phyloP scores from a whole-genome alignment of 2,113 vertebrate genomes.

The Alexandromys fortis region DNA sequence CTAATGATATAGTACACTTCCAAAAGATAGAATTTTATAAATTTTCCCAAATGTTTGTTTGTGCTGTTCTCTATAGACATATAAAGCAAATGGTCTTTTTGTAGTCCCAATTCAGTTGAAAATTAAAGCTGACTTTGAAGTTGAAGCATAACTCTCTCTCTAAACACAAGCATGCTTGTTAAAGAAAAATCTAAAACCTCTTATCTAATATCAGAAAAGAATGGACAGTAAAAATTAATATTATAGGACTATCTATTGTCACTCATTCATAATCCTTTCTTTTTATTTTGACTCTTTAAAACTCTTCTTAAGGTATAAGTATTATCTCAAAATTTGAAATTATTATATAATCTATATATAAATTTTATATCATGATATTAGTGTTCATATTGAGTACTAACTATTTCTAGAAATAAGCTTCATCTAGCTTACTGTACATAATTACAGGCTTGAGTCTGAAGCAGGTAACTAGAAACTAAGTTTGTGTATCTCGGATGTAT shows the following conservation, averaged over 20 bases:
- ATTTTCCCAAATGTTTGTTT: not conserved
- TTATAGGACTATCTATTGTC: not conserved
- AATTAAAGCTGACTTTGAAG: not conserved
- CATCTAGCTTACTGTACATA: not conserved
- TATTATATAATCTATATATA: not conserved
- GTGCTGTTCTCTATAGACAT: not conserved
- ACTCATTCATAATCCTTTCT: not conserved
- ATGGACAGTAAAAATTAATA: not conserved
- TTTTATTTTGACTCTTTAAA: not conserved
- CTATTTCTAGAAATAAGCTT: not conserved
- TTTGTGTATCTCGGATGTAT: not conserved
- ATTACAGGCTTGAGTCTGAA: not conserved
- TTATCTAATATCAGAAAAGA: not conserved
- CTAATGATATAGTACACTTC: not conserved
- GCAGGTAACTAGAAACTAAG: not conserved
- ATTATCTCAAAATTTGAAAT: not conserved
- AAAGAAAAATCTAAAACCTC: not conserved
- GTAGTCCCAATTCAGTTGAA: not conserved
- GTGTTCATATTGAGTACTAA: not conserved
- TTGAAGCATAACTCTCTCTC: not conserved
- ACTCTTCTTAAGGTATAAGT: not conserved
- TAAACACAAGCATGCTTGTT: not conserved
- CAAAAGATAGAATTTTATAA: not conserved
- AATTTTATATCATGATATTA: not conserved
- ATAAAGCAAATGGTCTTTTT: not conserved